Evolutionary conservation across 2,797 vertebrate species (phyloP), one percentile per base, ranked within the genome.

Genomic region (Molossus molossus): DNA sequence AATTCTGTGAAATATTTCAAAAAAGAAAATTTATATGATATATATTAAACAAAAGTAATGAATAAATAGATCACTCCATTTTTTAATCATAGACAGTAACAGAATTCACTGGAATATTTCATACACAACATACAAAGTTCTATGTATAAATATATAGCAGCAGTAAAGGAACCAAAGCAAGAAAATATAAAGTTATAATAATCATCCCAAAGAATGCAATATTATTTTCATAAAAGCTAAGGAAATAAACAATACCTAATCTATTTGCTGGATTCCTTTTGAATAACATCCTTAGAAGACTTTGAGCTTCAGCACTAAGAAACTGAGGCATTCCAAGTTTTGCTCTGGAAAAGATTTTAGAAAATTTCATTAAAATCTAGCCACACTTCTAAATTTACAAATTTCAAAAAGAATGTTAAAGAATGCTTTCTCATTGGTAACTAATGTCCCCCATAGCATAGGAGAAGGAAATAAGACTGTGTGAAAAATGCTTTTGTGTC

Each of bases 241-340:
- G 60, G 53, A 90, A 97, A 96, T 85, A 40, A 91, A 96, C 76
- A 96, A 97, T 98, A 99, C 99, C 99, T 98, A 99, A 98, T 98
- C 99, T 99, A 98, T 99, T 99, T 81, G 99, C 98, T 92, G 99
- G 99, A 97, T 99, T 99, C 95, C 99, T 99, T 98, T 99, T 99
- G 98, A 99, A 99, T 97, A 99, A 98, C 99, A 99, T 99, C 97
- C 99, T 98, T 97, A 99, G 98, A 97, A 99, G 99, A 99, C 99
- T 99, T 98, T 99, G 99, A 91, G 99, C 99, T 98, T 99, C 99
- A 96, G 99, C 98, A 97, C 99, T 99, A 94, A 99, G 98, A 98
- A 99, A 99, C 97, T 99, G 99, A 93, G 99, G 99, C 99, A 99
- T 99, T 98, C 99, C 99, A 97, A 99, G 98, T 98, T 99, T 99